Percentiles rank a stretch among this genome's conserved stretches.
These are phyloP conservation scores for Callospermophilus lateralis DNA, from an alignment of 2,113 vertebrate species.

Conservation along the genomic window DNA sequence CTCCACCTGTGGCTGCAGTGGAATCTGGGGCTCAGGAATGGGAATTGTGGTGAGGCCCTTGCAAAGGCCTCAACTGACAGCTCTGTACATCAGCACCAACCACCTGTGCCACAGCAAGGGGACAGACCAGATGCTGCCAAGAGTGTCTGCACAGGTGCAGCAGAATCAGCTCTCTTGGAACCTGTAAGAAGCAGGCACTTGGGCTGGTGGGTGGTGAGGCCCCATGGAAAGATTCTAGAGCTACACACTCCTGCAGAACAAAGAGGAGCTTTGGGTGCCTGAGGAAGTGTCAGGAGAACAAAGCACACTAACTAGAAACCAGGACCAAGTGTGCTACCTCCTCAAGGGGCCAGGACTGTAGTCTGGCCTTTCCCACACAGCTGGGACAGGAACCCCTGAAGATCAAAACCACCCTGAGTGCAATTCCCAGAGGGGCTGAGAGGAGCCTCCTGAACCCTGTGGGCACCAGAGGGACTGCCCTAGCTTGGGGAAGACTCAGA, in stretches of 20 bases:
- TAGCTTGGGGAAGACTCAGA: background rate
- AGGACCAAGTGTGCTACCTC: background rate
- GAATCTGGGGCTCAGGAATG: background rate
- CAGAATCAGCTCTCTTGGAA: background rate
- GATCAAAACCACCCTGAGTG: background rate
- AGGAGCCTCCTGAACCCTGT: background rate
- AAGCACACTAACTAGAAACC: background rate
- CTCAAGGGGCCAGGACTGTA: background rate
- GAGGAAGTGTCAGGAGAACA: background rate
- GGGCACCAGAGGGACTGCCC: background rate
- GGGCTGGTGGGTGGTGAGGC: background rate
- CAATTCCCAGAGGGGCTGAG: background rate
- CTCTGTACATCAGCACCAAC: background rate
- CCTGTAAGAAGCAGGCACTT: background rate
- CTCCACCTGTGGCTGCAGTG: accelerated
- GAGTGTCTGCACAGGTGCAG: accelerated
- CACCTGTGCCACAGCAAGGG: background rate
- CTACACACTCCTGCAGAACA: background rate
- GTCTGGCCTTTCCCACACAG: background rate
- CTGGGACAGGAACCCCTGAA: background rate
- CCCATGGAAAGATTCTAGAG: background rate
- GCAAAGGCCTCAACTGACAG: background rate
- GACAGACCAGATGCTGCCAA: background rate
- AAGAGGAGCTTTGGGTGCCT: background rate
- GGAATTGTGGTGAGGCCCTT: background rate